A percentile compares a stretch with the other conserved stretches of the same genome.
phyloP scores from a whole-genome alignment of 2,888 invertebrate species.

The Melipona beecheii region DNA sequence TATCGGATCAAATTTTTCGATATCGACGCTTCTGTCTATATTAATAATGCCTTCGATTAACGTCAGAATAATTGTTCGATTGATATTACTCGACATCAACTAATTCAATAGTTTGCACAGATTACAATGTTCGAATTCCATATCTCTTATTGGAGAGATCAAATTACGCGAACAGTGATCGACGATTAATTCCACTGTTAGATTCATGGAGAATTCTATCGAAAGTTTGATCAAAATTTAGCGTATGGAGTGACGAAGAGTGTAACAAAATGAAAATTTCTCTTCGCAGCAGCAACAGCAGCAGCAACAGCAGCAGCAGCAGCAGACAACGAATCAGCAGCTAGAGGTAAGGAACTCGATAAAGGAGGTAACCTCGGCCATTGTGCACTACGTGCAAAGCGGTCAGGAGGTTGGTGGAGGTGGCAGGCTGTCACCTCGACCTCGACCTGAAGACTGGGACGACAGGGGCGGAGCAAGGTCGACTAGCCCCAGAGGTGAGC shows the following conservation, averaged over 20 bases:
- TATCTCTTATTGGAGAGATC: too few relatives aligned
- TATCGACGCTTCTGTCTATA: not conserved
- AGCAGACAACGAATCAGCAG: constrained; percentile 82
- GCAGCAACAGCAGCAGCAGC: constrained; percentile 72
- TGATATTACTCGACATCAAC: not conserved
- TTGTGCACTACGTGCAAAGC: constrained; percentile 93
- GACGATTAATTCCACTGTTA: too few relatives aligned
- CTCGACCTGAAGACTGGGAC: constrained; percentile 79
- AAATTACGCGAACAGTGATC: too few relatives aligned
- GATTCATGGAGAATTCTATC: too few relatives aligned
- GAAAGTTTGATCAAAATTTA: not conserved
- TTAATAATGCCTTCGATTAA: not conserved
- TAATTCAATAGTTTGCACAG: too few relatives aligned
- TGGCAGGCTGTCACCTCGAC: constrained; percentile 81
- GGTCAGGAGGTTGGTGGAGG: constrained; percentile 83
- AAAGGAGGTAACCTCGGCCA: constrained; percentile 96
- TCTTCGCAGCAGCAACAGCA: constrained; percentile 50
- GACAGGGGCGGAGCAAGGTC: constrained; percentile 82
- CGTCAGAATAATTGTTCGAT: not conserved
- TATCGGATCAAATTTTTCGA: not conserved
- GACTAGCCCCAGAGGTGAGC: constrained; percentile 84
- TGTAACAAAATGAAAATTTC: not conserved
- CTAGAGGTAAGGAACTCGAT: constrained; percentile 88
- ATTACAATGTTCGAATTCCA: too few relatives aligned
- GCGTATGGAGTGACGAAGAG: not conserved